phyloP scores from a whole-genome alignment of 2,888 invertebrate genomes.

The Dinocampus coccinellae region DNA sequence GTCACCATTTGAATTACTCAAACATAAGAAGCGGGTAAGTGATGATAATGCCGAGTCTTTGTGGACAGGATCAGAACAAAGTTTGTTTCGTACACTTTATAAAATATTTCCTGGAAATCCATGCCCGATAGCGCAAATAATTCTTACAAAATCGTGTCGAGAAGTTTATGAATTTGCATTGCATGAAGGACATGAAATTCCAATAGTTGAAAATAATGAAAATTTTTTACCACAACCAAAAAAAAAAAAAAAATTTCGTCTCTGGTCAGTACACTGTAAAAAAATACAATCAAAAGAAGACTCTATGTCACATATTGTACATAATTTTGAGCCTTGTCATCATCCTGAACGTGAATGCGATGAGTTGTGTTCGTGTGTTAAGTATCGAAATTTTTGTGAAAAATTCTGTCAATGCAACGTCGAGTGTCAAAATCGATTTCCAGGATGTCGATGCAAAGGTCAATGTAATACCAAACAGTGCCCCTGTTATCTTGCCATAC shows the following conservation, averaged over 20 bases:
- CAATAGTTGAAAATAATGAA: slow-evolving; percentile 78
- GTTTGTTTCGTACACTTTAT: slow-evolving; percentile 89
- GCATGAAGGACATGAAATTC: slow-evolving; percentile 84
- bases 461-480: slow-evolving; percentile 99
- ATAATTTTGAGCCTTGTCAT: slow-evolving; percentile 96
- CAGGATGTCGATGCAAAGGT: slow-evolving; percentile 97
- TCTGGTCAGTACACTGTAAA: slow-evolving; percentile 96
- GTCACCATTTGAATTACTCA: slow-evolving; percentile 72
- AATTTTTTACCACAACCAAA: slow-evolving; percentile 89
- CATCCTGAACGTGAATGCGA: slow-evolving; percentile 94
- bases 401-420: slow-evolving; percentile 98
- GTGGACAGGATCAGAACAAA: slow-evolving; percentile 97
- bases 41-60: slow-evolving; percentile 70
- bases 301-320: slow-evolving; percentile 77
- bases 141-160: slow-evolving; percentile 95
- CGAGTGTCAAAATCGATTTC: slow-evolving; percentile 96
- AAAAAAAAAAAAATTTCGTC: slow-evolving; percentile 94
- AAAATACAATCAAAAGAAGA: slow-evolving; percentile 95
- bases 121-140: slow-evolving; percentile 92
- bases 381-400: slow-evolving; percentile 97
- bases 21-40: slow-evolving; percentile 68
- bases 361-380: slow-evolving; percentile 89
- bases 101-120: slow-evolving; percentile 93
- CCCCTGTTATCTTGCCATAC: slow-evolving; percentile 97
- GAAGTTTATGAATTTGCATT: slow-evolving; percentile 90